Evolutionary conservation across 35 echinoderm and acorn worm genomes (phyloP).

Genomic region (Heliocidaris tuberculata): DNA sequence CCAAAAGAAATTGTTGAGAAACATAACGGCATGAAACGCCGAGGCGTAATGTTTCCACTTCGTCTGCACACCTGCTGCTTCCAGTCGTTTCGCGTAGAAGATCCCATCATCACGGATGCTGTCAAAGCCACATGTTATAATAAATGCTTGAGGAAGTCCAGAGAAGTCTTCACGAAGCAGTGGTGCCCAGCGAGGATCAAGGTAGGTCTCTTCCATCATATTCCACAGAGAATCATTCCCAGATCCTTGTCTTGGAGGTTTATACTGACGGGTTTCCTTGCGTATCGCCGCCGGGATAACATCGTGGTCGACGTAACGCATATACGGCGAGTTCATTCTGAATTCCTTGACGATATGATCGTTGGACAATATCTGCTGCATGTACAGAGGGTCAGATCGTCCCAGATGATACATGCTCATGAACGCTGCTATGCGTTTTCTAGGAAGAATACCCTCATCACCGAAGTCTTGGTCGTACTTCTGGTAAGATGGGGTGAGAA

Average conservation of each 20-base stretch:
- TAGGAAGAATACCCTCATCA: conserved; percentile 44
- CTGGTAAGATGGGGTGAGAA: conserved; percentile 62
- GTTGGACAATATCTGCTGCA: conserved; percentile 31
- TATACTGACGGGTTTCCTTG: background rate
- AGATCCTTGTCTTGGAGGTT: background rate
- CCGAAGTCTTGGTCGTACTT: conserved; percentile 40
- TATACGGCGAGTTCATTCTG: background rate
- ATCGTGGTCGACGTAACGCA: conserved; percentile 38
- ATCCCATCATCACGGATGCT: conserved; percentile 72
- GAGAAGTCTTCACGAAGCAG: conserved; percentile 67
- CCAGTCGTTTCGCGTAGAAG: conserved; percentile 68
- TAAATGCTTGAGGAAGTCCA: conserved; percentile 69
- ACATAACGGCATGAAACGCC: conserved; percentile 23
- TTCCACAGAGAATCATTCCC: conserved; percentile 64
- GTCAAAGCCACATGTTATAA: conserved; percentile 76
- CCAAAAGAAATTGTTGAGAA: background rate
- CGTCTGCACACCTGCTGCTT: conserved; percentile 58
- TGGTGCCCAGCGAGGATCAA: conserved; percentile 66
- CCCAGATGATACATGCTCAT: background rate
- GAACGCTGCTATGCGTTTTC: background rate
- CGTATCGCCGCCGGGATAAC: conserved; percentile 38
- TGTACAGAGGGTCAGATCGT: conserved; percentile 6
- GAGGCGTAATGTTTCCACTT: conserved; percentile 48
- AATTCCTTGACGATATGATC: conserved; percentile 35
- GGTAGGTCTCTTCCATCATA: conserved; percentile 40